These are phyloP conservation scores for Drosophila yooni DNA, from an alignment of 2,888 invertebrate species.

Conservation along the genomic window DNA sequence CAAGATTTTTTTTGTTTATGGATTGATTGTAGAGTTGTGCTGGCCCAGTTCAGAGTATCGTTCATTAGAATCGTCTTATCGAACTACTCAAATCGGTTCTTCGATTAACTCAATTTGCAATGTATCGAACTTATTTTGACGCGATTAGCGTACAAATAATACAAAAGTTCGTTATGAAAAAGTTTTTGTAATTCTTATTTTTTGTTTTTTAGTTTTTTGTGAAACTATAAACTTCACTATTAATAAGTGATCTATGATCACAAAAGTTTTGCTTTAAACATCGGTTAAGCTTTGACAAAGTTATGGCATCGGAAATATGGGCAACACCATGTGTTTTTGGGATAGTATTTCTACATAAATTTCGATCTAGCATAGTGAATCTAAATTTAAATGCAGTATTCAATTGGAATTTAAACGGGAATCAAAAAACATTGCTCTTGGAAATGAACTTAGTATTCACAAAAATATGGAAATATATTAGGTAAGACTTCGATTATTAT, in stretches of 20 bases:
- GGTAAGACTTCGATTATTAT: neutral
- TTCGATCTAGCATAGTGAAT: neutral
- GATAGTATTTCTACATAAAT: neutral
- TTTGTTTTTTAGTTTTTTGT: neutral
- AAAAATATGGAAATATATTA: neutral
- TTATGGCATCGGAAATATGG: neutral
- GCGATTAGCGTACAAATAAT: neutral
- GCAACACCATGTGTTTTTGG: neutral
- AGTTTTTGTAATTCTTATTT: neutral
- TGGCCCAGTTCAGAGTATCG: constrained; percentile 40
- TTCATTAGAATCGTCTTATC: constrained; percentile 33
- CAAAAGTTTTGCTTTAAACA: neutral
- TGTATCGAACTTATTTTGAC: constrained; percentile 7
- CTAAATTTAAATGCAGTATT: neutral
- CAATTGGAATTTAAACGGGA: neutral
- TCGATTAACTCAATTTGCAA: neutral
- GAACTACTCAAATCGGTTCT: constrained; percentile 23
- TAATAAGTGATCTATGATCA: neutral
- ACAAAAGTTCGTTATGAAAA: neutral
- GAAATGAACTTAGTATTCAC: neutral
- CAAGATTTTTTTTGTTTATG: constrained; percentile 68
- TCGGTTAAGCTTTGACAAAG: neutral
- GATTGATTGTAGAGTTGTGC: constrained; percentile 62
- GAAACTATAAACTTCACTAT: neutral
- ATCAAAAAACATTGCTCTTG: neutral